Base-by-base conservation (phyloP, 2,888 invertebrate species). In the Oxycera nigricornis region DNA sequence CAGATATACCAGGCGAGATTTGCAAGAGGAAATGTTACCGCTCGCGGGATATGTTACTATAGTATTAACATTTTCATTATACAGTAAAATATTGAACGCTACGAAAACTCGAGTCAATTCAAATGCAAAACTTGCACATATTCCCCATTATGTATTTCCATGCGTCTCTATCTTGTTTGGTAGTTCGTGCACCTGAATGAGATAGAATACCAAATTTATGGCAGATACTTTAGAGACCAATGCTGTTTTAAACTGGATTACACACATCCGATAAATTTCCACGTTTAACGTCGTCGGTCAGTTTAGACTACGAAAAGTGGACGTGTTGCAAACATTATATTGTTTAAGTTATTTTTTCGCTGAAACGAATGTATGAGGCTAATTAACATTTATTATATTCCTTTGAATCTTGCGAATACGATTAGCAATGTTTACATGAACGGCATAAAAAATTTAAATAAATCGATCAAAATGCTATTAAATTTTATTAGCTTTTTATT, bases 351-450 rank as follows among this genome's bases (percentile, higher is more conserved):
- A n/a, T 46, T 46, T 46, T 46, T n/a, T 46, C 46, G 11, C 46
- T 17, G 11, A n/a, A 46, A 2, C 46, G 46, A 2, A n/a, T 17
- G 46, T 46, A 7, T 46, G 11, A 3, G 46, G n/a, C n/a, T n/a
- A n/a, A 46, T 46, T 46, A 46, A 46, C 46, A 46, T 46, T n/a
- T 46, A n/a, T 46, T n/a, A n/a, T n/a, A n/a, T 46, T 46, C 17
- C 46, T 46, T 3, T 14, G 46, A n/a, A 17, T 46, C 46, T 14
- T 14, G 46, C 6, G 46, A 11, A 46, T 17, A 17, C 14, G 14
- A 46, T n/a, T 46, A 46, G 46, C 46, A 7, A 17, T 46, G 3
- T 46, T 46, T 14, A 3, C 11, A 17, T 17, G 46, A n/a, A n/a
- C n/a, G n/a, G n/a, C n/a, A n/a, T n/a, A n/a, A n/a, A n/a, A n/a